Percentiles rank a stretch among this genome's conserved stretches.
Conservation (phyloP, 2,888 invertebrate species). For the Chaetogeoica ovagalla region DNA sequence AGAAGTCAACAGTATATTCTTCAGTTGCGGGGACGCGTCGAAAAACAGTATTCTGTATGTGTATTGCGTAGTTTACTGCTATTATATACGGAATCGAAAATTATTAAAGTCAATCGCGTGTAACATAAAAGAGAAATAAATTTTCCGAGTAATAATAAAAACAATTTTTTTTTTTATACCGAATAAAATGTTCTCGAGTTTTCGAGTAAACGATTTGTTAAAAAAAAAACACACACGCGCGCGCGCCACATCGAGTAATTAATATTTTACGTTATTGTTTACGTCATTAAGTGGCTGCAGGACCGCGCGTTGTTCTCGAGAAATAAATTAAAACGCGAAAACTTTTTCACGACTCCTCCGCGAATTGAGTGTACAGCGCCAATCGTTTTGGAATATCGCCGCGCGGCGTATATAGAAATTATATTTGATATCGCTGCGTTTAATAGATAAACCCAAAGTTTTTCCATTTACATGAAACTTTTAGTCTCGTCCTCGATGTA, state of each 20-base stretch:
- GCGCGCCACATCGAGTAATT: not conserved
- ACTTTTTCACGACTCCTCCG: slow-evolving; percentile 12
- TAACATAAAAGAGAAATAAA: too few relatives aligned
- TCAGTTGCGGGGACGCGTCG: too few relatives aligned
- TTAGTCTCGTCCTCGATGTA: not conserved
- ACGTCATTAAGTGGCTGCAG: not conserved
- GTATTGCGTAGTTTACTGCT: too few relatives aligned
- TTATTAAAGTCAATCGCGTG: too few relatives aligned
- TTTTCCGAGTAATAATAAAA: too few relatives aligned
- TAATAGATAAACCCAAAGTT: slow-evolving; percentile 33
- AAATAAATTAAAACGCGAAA: slow-evolving; percentile 14
- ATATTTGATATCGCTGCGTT: not conserved
- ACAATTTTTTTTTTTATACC: too few relatives aligned
- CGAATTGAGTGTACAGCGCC: not conserved
- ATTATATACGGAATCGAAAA: too few relatives aligned
- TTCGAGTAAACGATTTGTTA: too few relatives aligned
- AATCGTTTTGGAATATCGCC: not conserved
- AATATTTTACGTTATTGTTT: not conserved
- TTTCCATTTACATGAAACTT: slow-evolving; percentile 28
- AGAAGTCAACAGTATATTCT: too few relatives aligned
- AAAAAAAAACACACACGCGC: too few relatives aligned
- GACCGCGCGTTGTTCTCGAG: not conserved
- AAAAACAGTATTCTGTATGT: too few relatives aligned
- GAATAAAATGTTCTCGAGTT: too few relatives aligned
- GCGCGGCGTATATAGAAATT: not conserved